Percentiles rank a stretch among this genome's conserved stretches.
These are phyloP conservation scores for Melanaphis sacchari DNA, from an alignment of 1,140 invertebrate species.

Conservation along the genomic window DNA sequence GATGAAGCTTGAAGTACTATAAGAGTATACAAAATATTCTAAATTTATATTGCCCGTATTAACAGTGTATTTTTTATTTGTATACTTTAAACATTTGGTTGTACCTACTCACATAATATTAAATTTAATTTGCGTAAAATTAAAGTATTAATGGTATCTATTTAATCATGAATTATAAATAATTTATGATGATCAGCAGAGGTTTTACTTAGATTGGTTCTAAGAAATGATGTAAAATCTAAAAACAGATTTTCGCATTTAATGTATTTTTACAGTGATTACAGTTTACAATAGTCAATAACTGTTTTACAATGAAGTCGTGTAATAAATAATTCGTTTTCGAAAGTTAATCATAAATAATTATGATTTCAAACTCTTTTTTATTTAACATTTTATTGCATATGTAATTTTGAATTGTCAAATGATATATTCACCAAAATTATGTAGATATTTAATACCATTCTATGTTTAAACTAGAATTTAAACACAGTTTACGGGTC, in stretches of 20 bases:
- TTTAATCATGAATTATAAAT: slow-evolving; percentile 23
- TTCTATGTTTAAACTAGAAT: no score
- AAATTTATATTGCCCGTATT: background rate
- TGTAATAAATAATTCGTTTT: background rate
- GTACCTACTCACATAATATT: no score
- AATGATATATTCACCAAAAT: background rate
- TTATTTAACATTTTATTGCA: background rate
- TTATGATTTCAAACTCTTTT: background rate
- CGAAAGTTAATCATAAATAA: background rate
- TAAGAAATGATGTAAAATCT: background rate
- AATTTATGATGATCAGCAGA: slow-evolving; percentile 26
- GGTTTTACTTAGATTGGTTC: slow-evolving; percentile 27
- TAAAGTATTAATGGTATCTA: slow-evolving; percentile 42
- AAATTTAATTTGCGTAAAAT: slow-evolving; percentile 49
- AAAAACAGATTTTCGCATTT: background rate
- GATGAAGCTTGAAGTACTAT: background rate
- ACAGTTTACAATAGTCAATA: background rate
- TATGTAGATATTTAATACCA: background rate
- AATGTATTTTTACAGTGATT: slow-evolving; percentile 5
- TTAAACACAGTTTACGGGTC: background rate
- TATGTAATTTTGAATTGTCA: background rate
- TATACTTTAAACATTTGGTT: background rate
- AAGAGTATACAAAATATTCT: background rate
- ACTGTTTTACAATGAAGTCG: background rate
- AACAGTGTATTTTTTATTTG: background rate